Evolutionary conservation across 2,888 invertebrate species (phyloP).

Genomic region (Diplolepis rosae): DNA sequence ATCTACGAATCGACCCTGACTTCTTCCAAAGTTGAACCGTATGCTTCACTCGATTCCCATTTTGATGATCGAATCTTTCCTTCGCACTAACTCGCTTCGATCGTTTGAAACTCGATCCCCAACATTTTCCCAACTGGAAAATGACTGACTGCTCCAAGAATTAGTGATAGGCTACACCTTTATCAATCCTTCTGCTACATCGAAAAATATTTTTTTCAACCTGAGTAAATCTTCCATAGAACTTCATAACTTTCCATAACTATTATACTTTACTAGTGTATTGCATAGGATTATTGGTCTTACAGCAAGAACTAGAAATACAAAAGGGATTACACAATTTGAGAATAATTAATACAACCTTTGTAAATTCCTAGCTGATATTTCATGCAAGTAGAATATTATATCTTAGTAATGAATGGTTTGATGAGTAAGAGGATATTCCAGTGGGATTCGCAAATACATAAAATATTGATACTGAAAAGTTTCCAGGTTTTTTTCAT

Average conservation of each 20-base stretch:
- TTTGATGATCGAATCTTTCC: constrained; percentile 26
- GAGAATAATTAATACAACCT: too few species aligned
- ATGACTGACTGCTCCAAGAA: background rate
- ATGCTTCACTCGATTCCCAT: constrained; percentile 25
- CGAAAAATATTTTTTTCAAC: background rate
- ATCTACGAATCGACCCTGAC: constrained; percentile 8
- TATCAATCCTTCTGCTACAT: background rate
- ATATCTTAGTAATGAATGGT: too few species aligned
- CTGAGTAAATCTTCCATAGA: background rate
- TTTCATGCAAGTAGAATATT: too few species aligned
- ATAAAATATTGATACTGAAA: too few species aligned
- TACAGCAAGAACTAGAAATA: too few species aligned
- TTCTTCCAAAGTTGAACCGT: constrained; percentile 14
- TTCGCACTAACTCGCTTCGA: constrained; percentile 13
- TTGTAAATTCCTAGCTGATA: too few species aligned
- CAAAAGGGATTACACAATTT: too few species aligned
- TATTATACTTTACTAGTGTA: too few species aligned
- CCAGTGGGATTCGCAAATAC: too few species aligned
- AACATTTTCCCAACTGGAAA: constrained; percentile 7
- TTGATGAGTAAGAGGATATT: too few species aligned
- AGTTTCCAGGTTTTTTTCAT: too few species aligned
- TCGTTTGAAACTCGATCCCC: background rate
- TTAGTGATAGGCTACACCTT: constrained; percentile 5
- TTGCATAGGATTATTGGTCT: too few species aligned
- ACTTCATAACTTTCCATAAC: background rate